Base-by-base conservation (phyloP, 1,140 invertebrate species). In the Ips typographus region DNA sequence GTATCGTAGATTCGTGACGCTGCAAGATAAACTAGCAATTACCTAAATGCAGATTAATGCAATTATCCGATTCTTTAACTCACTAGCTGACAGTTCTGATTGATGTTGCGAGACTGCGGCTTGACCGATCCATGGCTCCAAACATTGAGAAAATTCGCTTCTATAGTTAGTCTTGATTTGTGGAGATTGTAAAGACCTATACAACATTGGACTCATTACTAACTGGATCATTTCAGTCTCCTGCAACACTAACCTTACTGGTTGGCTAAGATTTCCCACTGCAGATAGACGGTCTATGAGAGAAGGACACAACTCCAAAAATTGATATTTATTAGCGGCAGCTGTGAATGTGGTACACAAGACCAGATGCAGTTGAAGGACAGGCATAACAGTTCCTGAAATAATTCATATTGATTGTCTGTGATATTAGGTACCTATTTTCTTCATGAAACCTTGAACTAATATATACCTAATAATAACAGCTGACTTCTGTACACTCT, bases 301-400 rank as follows among this genome's bases (percentile, higher is more conserved):
- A 6, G 84, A 84, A 70, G 89, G 88, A 7, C 85, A 88, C 56
- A 90, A 78, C 71, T 90, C 88, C 4, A 91, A 81, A 78, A 90
- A 90, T 75, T 91, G 88, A 77, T 89, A 89, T 74, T 90, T 90
- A 64, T 86, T 89, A 2, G 88, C 87, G 2, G 87, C 83, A 62
- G 84, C 85, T 1, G 86, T 87, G 75, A 91, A 90, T 1, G 85
- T 85, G 40, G 88, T 87, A 78, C 89, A 89, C 55, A 91, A 78
- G 71, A 88, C 83, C 36, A 90, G 77, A 73, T 89, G 89, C 56
- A 87, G 82, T 74, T 90, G 88, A 5, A 90, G 80, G 38, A 89
- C 85, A 0, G 88, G 88, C 70, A 90, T 79, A 1, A 89, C 85
- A 47, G 84, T 84, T 8, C 87, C 84, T 64, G 87, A 36, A n/a